A percentile compares a stretch with the other conserved stretches of the same genome.
Conservation (phyloP, 2,797 vertebrate genomes). For the Poecilia gillii region DNA sequence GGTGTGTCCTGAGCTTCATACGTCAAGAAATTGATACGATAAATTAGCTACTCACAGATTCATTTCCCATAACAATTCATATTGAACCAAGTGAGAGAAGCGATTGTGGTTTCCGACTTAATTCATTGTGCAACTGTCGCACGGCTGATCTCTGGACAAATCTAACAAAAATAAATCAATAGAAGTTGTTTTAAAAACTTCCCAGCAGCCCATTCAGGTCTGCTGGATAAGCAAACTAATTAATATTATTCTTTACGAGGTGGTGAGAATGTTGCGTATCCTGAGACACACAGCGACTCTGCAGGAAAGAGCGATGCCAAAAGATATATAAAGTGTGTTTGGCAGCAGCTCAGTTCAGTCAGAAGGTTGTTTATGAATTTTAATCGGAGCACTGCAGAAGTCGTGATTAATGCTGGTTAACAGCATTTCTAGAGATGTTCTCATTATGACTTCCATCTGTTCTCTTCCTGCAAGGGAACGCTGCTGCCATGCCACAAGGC, state of each 20-base stretch:
- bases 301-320: not conserved
- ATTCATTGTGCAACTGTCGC: not conserved
- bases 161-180: not conserved
- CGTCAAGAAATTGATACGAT: not conserved
- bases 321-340: not conserved
- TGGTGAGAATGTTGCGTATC: not conserved
- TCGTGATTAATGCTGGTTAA: constrained; percentile 13
- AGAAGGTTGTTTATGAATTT: constrained; percentile 1
- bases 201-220: not conserved
- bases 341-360: not conserved
- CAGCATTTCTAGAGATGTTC: not conserved
- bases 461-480: not conserved
- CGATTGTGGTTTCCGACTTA: not conserved
- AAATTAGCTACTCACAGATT: not conserved
- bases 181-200: not conserved
- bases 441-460: constrained; percentile 14
- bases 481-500: not conserved
- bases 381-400: not conserved
- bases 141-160: not conserved
- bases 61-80: not conserved
- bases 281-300: not conserved
- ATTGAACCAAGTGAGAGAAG: not conserved
- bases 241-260: not conserved
- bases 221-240: not conserved
- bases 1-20: not conserved